These are phyloP conservation scores for Agonopterix subpropinquella DNA, from an alignment of 2,888 invertebrate genomes.

Conservation along the genomic window DNA sequence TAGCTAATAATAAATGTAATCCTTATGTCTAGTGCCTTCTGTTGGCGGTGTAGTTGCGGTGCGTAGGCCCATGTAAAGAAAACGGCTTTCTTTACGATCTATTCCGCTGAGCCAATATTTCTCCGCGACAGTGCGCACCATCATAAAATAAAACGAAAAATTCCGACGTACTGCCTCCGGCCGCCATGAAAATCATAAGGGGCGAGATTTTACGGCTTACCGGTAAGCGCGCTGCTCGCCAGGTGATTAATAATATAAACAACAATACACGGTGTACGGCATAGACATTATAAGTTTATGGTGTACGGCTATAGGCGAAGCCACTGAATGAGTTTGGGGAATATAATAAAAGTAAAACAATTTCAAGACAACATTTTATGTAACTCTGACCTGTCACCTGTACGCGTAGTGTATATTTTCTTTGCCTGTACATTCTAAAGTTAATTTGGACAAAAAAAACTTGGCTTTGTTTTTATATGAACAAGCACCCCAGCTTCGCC, in stretches of 20 bases:
- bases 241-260: slow-evolving; percentile 54
- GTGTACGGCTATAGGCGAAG: no score
- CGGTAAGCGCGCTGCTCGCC: slow-evolving; percentile 44
- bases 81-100: slow-evolving; percentile 74
- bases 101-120: slow-evolving; percentile 75
- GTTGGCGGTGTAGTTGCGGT: slow-evolving; percentile 55
- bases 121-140: slow-evolving; percentile 73
- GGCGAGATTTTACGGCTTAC: slow-evolving; percentile 66
- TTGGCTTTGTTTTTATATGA: no score
- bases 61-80: slow-evolving; percentile 67
- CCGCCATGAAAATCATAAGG: slow-evolving; percentile 71
- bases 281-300: no score
- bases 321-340: no score
- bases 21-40: not conserved
- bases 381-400: no score
- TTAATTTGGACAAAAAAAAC: no score
- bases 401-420: no score
- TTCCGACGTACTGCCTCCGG: slow-evolving; percentile 61
- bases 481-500: no score
- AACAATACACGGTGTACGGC: not conserved
- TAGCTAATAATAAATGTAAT: not conserved
- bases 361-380: no score
- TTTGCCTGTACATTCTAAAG: no score
- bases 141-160: slow-evolving; percentile 77
- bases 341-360: no score